Base-by-base conservation (phyloP, 2,797 vertebrate genomes). In the Decapterus maruadsi region DNA sequence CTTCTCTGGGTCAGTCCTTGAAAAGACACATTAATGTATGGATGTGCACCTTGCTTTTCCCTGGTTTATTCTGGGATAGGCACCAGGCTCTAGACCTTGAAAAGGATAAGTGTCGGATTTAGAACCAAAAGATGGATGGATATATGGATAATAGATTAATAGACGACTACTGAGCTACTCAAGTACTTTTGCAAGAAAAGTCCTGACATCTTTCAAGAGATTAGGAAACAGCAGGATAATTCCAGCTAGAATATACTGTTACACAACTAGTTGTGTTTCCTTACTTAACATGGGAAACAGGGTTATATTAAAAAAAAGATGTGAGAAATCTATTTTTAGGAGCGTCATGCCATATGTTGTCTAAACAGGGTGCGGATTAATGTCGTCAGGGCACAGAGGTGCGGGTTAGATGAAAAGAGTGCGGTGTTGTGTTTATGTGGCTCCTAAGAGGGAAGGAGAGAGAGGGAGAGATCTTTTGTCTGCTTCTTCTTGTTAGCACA, bases 401-500 rank as follows among this genome's bases (percentile, higher is more conserved):
- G 78, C 22, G 2, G 54, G 64, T 57, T 20, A 80, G 69, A 81
- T 80, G 59, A 77, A 80, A 75, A 67, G 61, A 65, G 40, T 22
- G 10, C 50, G 55, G 51, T 75, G 53, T 81, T 71, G 51, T 75
- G 53, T 83, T 71, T 78, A 60, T 59, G 76, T 70, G 43, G 34
- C 61, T 78, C 64, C 75, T 61, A 16, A 31, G 65, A 77, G 75
- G 68, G 11, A 55, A 64, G 20, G 14, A 22, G 67, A 51, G 54
- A 60, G n/a, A 67, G 14, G n/a, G 67, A 51, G 54, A 60, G n/a
- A 67, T 77, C 22, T 77, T 80, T 73, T 66, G 22, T 78, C 62
- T 72, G 62, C 71, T 78, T 77, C 65, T 67, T 59, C 64, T 77
- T 81, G 77, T 85, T 83, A 78, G 69, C 14, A 16, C 59, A 73